Evolutionary conservation across 2,113 vertebrate genomes (phyloP), one percentile per base, ranked within the genome.

Genomic region (Platanista minor): DNA sequence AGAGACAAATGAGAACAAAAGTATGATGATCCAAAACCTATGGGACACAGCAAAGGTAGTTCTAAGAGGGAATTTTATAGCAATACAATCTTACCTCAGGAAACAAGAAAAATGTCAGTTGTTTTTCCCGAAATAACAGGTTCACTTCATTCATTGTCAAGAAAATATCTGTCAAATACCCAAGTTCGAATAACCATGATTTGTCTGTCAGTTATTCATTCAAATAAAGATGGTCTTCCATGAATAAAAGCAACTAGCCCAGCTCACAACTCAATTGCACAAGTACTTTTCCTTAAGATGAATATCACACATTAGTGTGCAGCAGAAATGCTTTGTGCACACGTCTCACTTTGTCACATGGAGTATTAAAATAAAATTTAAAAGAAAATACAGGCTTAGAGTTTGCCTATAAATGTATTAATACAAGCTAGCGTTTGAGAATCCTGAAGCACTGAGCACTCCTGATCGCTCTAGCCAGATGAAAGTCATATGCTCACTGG

Each of bases 81-180:
- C 52, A 54, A 54, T 54, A 20, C 52, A 54, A 54, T 54, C 17
- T 54, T 54, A 54, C 52, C 52, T 54, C 5, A 54, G 52, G 52
- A 54, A 54, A 54, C 52, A 54, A 54, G 52, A 54, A 18, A 54
- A 54, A 54, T 54, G 52, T 54, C 86, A 93, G 64, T 91, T 93
- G 87, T 91, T 96, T 97, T 93, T 36, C 59, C 89, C 89, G 61
- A 94, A 93, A 97, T 81, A 89, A 66, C 41, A 95, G 29, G 54
- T 66, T 82, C 13, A 81, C 59, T 91, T 82, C 29, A 13, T 82
- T 91, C 59, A 91, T 97, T 91, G 91, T 97, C 64, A 91, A 75
- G 39, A 96, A 95, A 91, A 87, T 83, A 88, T 75, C 77, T 89
- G 66, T 95, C 96, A 89, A 86, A 95, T 91, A 74, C 43, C 18